A percentile compares a stretch with the other conserved stretches of the same genome.
These are phyloP conservation scores for Garrulus glandarius DNA, from an alignment of 2,797 vertebrate genomes.

Conservation along the genomic window DNA sequence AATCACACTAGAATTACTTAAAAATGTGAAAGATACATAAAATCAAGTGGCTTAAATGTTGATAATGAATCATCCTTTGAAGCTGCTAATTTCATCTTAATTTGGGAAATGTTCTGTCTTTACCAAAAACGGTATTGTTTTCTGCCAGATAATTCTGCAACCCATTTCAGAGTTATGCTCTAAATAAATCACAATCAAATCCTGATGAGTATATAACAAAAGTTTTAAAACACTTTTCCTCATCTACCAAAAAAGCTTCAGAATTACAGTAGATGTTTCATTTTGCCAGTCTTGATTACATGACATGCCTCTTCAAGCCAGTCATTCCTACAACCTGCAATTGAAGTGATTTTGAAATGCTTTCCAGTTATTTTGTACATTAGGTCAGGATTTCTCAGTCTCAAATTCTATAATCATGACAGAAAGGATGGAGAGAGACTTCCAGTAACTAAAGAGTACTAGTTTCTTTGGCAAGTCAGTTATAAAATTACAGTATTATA, in stretches of 20 bases:
- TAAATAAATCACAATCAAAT: neutral
- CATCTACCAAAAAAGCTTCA: neutral
- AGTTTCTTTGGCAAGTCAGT: neutral
- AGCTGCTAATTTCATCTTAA: neutral
- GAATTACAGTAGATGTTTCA: neutral
- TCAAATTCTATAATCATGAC: neutral
- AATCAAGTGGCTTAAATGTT: neutral
- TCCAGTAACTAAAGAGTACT: neutral
- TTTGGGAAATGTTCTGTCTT: neutral
- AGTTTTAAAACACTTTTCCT: constrained; percentile 3
- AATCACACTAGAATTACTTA: neutral
- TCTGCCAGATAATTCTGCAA: neutral
- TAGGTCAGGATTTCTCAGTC: neutral
- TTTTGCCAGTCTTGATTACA: constrained; percentile 21
- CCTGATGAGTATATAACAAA: neutral
- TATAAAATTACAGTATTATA: neutral
- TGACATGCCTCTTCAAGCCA: neutral
- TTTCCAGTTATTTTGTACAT: constrained; percentile 4
- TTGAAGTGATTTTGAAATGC: constrained; percentile 12
- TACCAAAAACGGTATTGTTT: neutral
- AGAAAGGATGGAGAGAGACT: neutral
- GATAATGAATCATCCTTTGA: neutral
- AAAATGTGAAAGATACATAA: neutral
- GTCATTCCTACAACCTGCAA: neutral
- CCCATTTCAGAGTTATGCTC: neutral